Evolutionary conservation across 2,888 invertebrate species (phyloP), one percentile per base, ranked within the genome.

Genomic region (Polymixis lichenea): DNA sequence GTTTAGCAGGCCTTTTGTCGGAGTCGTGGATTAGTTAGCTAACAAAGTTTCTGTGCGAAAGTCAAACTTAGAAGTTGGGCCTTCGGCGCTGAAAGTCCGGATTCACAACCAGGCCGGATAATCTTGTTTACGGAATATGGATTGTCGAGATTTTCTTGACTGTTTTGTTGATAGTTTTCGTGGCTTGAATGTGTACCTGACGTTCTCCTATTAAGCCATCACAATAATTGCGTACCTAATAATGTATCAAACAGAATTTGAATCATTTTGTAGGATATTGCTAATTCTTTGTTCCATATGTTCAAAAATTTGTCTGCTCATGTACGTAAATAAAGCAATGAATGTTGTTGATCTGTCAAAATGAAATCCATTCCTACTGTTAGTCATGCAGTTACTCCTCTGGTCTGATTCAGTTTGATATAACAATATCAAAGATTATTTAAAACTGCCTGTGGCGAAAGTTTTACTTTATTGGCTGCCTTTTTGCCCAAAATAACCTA

Each of bases 11-110:
- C 38, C 73, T 68, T 85, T 85, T 84, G 70, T 81, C 62, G 53
- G 67, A 78, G 78, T 66, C 78, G 69, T 60, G 72, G 84, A 87
- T 88, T 89, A 88, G 84, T 88, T 89, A 85, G 58, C 46, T 56
- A 84, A 82, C 86, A 82, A 90, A 90, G 86, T 90, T 90, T 77
- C 70, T 60, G 70, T 72, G 69, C 61, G 65, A 81, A 72, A 66
- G 43, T 43, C 25, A 58, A 80, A 76, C 77, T 71, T 72, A 49
- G 62, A 49, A 58, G 43, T 13, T 17, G 68, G 19, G 62, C 58
- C 43, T 74, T 67, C 66, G 60, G 79, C 84, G 86, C 87, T 78
- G 72, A 66, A 80, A 66, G 51, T 70, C 60, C 65, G 70, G 65
- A 80, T 81, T 80, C 62, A 25, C 25, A 71, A 82, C 74, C 72